A percentile compares a stretch with the other conserved stretches of the same genome.
Evolutionary conservation across 2,888 invertebrate species (phyloP).

Genomic region (Gonocerus acuteangulatus): DNA sequence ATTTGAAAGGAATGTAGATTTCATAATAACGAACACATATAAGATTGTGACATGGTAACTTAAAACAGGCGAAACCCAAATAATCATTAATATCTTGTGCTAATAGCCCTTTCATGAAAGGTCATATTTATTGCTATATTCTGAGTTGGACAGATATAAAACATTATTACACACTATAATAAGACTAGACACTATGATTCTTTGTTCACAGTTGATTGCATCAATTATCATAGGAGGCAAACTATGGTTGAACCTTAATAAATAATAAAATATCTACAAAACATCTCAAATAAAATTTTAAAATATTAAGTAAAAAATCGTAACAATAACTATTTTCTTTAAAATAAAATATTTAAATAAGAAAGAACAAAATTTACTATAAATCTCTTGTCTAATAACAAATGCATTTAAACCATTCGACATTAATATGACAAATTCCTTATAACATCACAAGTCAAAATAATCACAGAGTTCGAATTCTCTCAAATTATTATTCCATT

Average conservation of each 20-base stretch:
- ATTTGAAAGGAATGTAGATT: not conserved
- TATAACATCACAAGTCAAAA: too few relatives aligned
- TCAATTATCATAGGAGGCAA: not conserved
- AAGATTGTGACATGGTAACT: slow-evolving; percentile 10
- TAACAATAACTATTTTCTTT: too few relatives aligned
- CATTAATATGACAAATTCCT: too few relatives aligned
- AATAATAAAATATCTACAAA: not conserved
- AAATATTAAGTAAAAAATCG: too few relatives aligned
- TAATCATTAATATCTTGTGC: not conserved
- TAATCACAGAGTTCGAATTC: too few relatives aligned
- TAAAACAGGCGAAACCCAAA: slow-evolving; percentile 1
- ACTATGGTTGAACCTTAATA: not conserved
- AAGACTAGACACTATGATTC: slow-evolving; percentile 23
- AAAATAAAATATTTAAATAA: too few relatives aligned
- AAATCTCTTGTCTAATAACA: too few relatives aligned
- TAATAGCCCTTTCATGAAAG: not conserved
- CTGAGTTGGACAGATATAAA: not conserved
- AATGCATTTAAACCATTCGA: too few relatives aligned
- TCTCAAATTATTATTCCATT: too few relatives aligned
- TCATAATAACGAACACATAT: not conserved
- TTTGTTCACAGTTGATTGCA: slow-evolving; percentile 4
- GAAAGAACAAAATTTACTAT: too few relatives aligned
- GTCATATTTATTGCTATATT: not conserved
- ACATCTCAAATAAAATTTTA: not conserved
- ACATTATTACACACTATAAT: not conserved